Percentiles rank a stretch among this genome's conserved stretches.
phyloP scores from a whole-genome alignment of 1,140 invertebrate genomes.

The Dreissena rostriformis region DNA sequence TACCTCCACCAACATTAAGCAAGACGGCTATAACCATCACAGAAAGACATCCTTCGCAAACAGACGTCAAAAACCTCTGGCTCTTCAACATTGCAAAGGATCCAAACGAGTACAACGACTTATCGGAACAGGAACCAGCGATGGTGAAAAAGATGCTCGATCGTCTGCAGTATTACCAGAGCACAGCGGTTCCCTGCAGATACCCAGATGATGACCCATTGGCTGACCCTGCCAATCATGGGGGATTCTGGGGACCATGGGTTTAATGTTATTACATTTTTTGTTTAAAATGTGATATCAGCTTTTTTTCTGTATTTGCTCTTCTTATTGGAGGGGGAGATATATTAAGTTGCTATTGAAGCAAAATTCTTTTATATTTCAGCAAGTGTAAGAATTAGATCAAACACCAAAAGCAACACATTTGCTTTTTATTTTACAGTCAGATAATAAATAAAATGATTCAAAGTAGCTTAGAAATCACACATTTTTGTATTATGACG shows the following conservation, averaged over 20 bases:
- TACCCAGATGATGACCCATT: conserved; percentile 64
- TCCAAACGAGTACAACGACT: conserved; percentile 64
- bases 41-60: neutral
- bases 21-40: neutral
- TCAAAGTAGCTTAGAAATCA: too few relatives aligned
- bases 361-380: too few relatives aligned
- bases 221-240: conserved; percentile 65
- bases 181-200: conserved; percentile 64
- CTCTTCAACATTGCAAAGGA: conserved; percentile 70
- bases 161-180: conserved; percentile 59
- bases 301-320: too few relatives aligned
- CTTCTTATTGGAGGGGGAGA: too few relatives aligned
- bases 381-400: too few relatives aligned
- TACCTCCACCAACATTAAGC: conserved; percentile 35
- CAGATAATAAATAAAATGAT: too few relatives aligned
- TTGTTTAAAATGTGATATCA: too few relatives aligned
- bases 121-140: conserved; percentile 56
- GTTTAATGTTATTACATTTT: conserved; percentile 50
- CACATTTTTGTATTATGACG: too few relatives aligned
- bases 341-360: too few relatives aligned
- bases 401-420: too few relatives aligned
- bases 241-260: conserved; percentile 77
- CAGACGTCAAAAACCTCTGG: conserved; percentile 65
- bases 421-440: too few relatives aligned
- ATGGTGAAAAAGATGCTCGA: conserved; percentile 64